Conservation (phyloP, 2,113 vertebrate species). For the Microcebus ravelobensis region DNA sequence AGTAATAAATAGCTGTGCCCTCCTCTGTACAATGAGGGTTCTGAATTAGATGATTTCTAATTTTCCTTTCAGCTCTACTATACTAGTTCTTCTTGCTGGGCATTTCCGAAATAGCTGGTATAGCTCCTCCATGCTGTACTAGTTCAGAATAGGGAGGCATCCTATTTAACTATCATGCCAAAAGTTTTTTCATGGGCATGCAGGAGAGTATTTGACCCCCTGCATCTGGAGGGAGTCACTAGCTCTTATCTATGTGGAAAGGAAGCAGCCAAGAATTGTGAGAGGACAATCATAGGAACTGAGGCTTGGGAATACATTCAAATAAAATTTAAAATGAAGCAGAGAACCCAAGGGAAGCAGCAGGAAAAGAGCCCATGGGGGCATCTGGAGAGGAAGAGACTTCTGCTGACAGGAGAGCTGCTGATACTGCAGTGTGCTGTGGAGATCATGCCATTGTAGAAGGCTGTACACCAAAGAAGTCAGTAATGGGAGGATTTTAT, state of each 20-base stretch:
- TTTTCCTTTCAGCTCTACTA: background rate
- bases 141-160: background rate
- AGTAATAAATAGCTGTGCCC: constrained; percentile 44
- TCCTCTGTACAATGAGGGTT: background rate
- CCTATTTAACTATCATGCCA: background rate
- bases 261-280: background rate
- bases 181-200: background rate
- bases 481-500: background rate
- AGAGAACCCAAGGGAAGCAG: background rate
- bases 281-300: background rate
- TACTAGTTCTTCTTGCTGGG: background rate
- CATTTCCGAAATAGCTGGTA: background rate
- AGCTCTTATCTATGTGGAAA: background rate
- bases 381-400: background rate
- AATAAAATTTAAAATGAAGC: background rate
- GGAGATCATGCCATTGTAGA: background rate
- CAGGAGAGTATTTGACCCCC: no score
- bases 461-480: background rate
- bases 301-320: background rate
- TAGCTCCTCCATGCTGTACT: background rate
- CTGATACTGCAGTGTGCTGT: background rate
- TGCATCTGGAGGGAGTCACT: background rate
- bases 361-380: background rate
- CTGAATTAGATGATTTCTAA: background rate
- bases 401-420: background rate